phyloP scores from a whole-genome alignment of 1,140 invertebrate species.

The Drosophila seguyi region DNA sequence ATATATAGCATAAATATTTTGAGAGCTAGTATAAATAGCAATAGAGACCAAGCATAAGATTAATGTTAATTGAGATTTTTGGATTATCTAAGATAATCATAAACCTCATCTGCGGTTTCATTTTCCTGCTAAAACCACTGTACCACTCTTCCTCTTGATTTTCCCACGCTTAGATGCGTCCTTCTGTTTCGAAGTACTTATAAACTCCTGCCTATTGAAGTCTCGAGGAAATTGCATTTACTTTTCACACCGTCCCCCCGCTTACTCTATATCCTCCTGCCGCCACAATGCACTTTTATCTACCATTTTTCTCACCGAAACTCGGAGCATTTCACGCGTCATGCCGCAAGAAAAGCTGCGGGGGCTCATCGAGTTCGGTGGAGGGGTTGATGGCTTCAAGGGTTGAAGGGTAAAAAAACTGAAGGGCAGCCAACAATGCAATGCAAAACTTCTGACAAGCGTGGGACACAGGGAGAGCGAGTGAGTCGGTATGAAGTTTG shows the following conservation, averaged over 20 bases:
- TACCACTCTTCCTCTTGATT: neutral
- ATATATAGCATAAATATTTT: neutral
- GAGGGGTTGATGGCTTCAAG: conserved; percentile 9
- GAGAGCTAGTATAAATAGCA: neutral
- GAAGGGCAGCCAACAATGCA: conserved; percentile 50
- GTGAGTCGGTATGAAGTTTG: conserved; percentile 5
- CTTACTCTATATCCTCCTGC: neutral
- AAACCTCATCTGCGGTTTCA: neutral
- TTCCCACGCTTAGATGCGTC: conserved; percentile 6
- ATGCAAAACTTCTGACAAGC: conserved; percentile 77
- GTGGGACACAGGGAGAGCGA: conserved; percentile 22
- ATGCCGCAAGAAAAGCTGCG: conserved; percentile 42
- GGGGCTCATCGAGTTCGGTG: neutral
- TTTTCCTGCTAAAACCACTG: neutral
- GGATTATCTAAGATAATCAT: neutral
- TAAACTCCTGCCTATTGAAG: conserved; percentile 73
- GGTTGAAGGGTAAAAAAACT: conserved; percentile 34
- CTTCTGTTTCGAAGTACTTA: conserved; percentile 58
- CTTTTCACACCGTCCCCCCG: conserved; percentile 7
- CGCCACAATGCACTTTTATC: conserved; percentile 30
- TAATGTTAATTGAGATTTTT: neutral
- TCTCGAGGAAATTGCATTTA: conserved; percentile 74
- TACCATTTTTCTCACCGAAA: conserved; percentile 66
- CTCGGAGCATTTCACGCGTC: conserved; percentile 75
- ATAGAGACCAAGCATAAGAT: neutral